A percentile compares a stretch with the other conserved stretches of the same genome.
Evolutionary conservation across 2,797 vertebrate genomes (phyloP).

Genomic region (Gallirallus australis): DNA sequence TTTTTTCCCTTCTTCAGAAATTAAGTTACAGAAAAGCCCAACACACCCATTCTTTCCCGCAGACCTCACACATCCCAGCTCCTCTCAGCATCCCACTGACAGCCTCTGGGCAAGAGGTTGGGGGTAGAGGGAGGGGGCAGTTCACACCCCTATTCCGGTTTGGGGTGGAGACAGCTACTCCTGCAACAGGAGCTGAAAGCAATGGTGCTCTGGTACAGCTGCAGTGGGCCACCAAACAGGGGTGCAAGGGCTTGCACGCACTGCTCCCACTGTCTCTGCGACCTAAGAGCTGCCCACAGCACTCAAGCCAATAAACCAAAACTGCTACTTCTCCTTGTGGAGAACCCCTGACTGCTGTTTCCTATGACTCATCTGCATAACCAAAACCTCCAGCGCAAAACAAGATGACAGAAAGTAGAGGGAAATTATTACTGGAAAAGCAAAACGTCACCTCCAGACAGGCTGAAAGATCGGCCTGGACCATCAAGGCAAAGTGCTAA

Average conservation of each 20-base stretch:
- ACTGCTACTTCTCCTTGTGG: neutral
- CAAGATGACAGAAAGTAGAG: neutral
- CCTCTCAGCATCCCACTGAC: neutral
- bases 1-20: neutral
- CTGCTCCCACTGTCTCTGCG: neutral
- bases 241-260: neutral
- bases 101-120: neutral
- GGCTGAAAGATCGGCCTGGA: neutral
- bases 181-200: neutral
- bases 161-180: fast-evolving
- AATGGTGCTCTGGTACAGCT: neutral
- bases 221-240: neutral
- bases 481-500: neutral
- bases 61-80: neutral
- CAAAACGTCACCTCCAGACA: neutral
- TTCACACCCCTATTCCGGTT: neutral
- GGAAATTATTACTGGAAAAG: slow-evolving; percentile 21
- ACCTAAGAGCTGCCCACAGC: neutral
- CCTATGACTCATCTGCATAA: slow-evolving; percentile 31
- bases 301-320: neutral
- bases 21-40: neutral
- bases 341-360: neutral
- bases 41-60: neutral
- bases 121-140: neutral
- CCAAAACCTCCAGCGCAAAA: neutral